These are phyloP conservation scores for Cliona cf. orientalis DNA, from an alignment of 37 sponge, comb jelly and placozoan species.

Conservation along the genomic window DNA sequence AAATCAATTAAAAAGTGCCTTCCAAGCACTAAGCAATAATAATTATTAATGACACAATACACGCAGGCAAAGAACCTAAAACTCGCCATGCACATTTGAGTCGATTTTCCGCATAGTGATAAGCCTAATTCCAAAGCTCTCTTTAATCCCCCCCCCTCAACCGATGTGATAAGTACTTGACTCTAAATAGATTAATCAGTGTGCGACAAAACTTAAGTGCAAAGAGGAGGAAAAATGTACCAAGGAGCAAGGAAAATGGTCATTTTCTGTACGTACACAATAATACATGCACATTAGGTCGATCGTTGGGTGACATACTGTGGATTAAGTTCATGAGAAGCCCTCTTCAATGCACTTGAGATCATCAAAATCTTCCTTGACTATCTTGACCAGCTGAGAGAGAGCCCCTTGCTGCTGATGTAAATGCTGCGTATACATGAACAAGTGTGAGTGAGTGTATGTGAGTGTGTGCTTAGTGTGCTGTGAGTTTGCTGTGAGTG, in stretches of 20 bases:
- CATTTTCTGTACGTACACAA: not conserved
- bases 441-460: not conserved
- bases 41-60: too few relatives aligned
- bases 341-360: constrained; percentile 83
- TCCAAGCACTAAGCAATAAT: too few relatives aligned
- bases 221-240: not conserved
- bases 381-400: constrained; percentile 74
- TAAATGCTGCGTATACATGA: constrained; percentile 62
- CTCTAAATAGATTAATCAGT: too few relatives aligned
- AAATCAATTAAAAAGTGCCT: too few relatives aligned
- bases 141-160: too few relatives aligned
- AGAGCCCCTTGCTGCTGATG: constrained; percentile 92
- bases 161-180: too few relatives aligned
- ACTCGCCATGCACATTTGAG: too few relatives aligned
- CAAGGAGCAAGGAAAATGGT: not conserved
- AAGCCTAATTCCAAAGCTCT: too few relatives aligned
- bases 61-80: too few relatives aligned
- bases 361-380: constrained; percentile 88
- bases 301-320: not conserved
- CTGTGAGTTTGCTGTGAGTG: too few relatives aligned
- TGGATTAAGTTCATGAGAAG: constrained; percentile 31
- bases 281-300: not conserved
- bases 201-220: not conserved
- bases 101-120: too few relatives aligned
- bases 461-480: too few relatives aligned